Conservation (phyloP, 2,888 invertebrate genomes). For the Ormia ochracea region DNA sequence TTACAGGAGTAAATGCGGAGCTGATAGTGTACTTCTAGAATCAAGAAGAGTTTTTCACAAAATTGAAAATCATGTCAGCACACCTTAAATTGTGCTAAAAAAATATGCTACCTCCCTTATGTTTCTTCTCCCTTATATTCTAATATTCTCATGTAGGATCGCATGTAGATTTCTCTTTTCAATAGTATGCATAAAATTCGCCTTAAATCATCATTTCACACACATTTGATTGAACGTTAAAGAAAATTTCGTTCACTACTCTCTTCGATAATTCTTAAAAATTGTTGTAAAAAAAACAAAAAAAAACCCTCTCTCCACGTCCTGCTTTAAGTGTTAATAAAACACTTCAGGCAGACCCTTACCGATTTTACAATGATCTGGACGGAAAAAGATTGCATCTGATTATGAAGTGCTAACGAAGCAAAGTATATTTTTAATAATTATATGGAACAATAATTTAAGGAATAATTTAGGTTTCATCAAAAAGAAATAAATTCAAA, state of each 20-base stretch:
- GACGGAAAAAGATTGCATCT: not conserved
- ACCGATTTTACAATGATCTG: constrained; percentile 18
- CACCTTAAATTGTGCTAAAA: too few relatives aligned
- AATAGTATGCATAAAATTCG: too few relatives aligned
- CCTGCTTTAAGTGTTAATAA: constrained; percentile 43
- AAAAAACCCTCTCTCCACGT: not conserved
- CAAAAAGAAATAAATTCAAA: constrained; percentile 6
- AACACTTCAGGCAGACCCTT: constrained; percentile 25
- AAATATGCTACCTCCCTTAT: too few relatives aligned
- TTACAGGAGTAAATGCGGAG: too few relatives aligned
- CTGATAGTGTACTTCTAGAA: too few relatives aligned
- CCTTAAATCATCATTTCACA: too few relatives aligned
- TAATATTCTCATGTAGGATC: too few relatives aligned
- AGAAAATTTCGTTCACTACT: not conserved
- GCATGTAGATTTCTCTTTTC: too few relatives aligned
- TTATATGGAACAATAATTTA: constrained; percentile 38
- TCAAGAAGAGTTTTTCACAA: too few relatives aligned
- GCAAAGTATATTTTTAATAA: constrained; percentile 30
- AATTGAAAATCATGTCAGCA: too few relatives aligned
- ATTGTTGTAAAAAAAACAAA: not conserved
- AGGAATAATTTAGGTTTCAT: not conserved
- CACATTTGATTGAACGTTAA: not conserved
- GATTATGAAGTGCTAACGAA: constrained; percentile 14
- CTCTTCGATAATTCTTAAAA: not conserved
- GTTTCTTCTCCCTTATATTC: too few relatives aligned